A percentile compares a stretch with the other conserved stretches of the same genome.
These are phyloP conservation scores for Hylia prasina DNA, from an alignment of 2,113 vertebrate species.

Conservation along the genomic window DNA sequence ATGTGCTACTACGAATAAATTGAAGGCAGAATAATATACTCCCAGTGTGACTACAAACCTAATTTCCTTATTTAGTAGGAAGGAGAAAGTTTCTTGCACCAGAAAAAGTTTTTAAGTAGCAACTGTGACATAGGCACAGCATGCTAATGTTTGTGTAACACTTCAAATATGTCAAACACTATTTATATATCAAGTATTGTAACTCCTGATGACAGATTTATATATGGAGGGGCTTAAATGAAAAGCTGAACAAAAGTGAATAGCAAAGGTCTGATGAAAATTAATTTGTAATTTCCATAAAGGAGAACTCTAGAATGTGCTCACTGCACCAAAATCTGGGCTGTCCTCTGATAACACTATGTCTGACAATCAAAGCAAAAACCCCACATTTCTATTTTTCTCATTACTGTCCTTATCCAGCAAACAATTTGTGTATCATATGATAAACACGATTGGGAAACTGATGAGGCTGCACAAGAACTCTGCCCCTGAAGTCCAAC, in stretches of 20 bases:
- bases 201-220: not conserved
- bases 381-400: not conserved
- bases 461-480: not conserved
- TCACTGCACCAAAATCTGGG: not conserved
- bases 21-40: not conserved
- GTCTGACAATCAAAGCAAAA: not conserved
- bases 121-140: not conserved
- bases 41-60: conserved; percentile 26
- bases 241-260: not conserved
- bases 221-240: not conserved
- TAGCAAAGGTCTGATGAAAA: not conserved
- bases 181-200: not conserved
- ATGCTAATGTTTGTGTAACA: not conserved
- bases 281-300: not conserved
- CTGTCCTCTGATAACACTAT: not conserved
- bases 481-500: not conserved
- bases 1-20: not conserved
- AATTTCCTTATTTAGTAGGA: conserved; percentile 33
- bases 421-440: not conserved
- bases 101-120: not conserved
- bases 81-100: not conserved
- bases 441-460: not conserved
- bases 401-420: not conserved
- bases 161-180: not conserved
- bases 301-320: not conserved